Conservation (phyloP, 1,140 invertebrate species). For the Nasonia vitripennis region DNA sequence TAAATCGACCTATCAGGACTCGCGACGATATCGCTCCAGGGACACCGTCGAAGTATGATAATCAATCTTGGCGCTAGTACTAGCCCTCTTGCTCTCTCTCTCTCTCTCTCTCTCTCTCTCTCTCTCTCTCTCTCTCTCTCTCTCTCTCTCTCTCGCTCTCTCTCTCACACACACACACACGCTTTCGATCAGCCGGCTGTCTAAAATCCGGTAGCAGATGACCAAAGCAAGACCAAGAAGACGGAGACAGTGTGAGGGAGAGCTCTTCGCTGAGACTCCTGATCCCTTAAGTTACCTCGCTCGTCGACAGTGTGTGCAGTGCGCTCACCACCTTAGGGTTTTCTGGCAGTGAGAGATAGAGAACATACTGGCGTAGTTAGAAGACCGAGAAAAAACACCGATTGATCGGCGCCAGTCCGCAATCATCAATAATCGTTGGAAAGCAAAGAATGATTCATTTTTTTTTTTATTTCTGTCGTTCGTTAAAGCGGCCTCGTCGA, state of each 20-base stretch:
- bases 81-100: neutral
- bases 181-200: neutral
- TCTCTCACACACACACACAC: too few relatives aligned
- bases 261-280: neutral
- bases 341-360: neutral
- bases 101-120: too few relatives aligned
- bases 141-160: too few relatives aligned
- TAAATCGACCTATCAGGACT: constrained; percentile 60
- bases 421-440: too few relatives aligned
- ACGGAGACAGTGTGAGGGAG: neutral
- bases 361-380: too few relatives aligned
- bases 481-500: too few relatives aligned
- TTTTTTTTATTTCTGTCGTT: too few relatives aligned
- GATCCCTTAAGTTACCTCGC: neutral
- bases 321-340: neutral
- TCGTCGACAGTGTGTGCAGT: neutral
- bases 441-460: too few relatives aligned
- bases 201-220: neutral
- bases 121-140: too few relatives aligned
- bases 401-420: too few relatives aligned
- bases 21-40: constrained; percentile 43
- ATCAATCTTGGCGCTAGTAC: constrained; percentile 32
- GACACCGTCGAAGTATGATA: constrained; percentile 1
- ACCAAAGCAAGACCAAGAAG: neutral
- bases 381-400: too few relatives aligned